These are phyloP conservation scores for Apeltes quadracus DNA, from an alignment of 2,113 vertebrate genomes.

Conservation along the genomic window DNA sequence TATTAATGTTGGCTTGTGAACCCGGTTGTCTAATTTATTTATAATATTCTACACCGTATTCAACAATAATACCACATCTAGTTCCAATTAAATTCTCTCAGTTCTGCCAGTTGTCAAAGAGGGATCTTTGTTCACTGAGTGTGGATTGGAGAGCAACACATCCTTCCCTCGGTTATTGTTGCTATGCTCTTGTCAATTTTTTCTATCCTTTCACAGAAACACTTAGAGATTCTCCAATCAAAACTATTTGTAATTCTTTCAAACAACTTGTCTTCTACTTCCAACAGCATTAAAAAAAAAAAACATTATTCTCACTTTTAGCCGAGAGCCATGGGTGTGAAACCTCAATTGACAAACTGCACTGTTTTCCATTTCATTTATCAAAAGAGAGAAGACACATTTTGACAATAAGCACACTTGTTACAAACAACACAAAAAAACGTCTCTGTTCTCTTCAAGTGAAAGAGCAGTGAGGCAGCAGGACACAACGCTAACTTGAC, in stretches of 20 bases:
- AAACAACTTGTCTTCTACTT: neutral
- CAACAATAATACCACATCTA: too few species aligned
- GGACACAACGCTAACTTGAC: too few species aligned
- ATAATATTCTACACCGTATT: too few species aligned
- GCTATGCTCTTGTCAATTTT: neutral
- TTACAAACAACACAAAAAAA: too few species aligned
- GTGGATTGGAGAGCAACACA: neutral
- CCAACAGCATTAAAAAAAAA: neutral
- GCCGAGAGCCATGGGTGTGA: neutral
- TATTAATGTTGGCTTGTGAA: too few species aligned
- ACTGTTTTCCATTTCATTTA: too few species aligned
- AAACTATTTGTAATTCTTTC: neutral
- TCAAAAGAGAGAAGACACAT: too few species aligned
- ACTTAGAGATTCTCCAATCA: neutral
- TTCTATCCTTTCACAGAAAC: neutral
- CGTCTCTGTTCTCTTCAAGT: too few species aligned
- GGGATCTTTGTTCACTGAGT: neutral
- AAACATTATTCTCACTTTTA: neutral
- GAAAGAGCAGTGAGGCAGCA: too few species aligned
- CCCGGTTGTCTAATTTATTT: too few species aligned
- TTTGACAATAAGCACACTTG: too few species aligned
- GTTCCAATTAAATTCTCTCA: neutral
- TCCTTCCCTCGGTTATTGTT: neutral
- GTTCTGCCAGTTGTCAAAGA: neutral
- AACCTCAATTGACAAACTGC: too few species aligned